These are phyloP conservation scores for Setophaga kirtlandii DNA, from an alignment of 2,113 vertebrate species.

Conservation along the genomic window DNA sequence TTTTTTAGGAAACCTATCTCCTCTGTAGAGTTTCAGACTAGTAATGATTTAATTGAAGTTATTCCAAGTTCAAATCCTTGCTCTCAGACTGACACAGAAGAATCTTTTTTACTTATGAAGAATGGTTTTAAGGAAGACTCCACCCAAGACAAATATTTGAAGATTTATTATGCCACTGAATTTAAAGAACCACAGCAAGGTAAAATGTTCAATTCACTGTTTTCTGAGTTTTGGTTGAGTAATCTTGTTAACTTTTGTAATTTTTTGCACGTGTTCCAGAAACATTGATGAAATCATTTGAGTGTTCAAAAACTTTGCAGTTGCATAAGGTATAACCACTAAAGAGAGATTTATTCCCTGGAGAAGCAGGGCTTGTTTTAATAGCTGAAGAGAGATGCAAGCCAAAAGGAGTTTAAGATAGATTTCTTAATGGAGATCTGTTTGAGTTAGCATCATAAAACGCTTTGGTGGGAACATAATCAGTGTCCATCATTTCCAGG, in stretches of 20 bases:
- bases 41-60: conserved; percentile 55
- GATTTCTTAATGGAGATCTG: background rate
- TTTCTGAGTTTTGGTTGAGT: background rate
- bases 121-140: background rate
- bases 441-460: background rate
- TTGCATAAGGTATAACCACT: background rate
- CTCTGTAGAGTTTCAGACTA: background rate
- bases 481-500: background rate
- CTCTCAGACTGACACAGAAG: conserved; percentile 63
- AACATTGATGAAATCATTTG: background rate
- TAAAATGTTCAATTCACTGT: conserved; percentile 15
- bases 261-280: background rate
- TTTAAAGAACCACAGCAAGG: conserved; percentile 55
- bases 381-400: background rate
- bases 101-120: background rate
- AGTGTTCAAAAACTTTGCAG: background rate
- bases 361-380: background rate
- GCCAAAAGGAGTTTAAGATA: background rate
- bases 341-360: background rate
- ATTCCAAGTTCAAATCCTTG: conserved; percentile 80
- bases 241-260: background rate
- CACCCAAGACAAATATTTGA: background rate
- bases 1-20: conserved; percentile 54
- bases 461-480: background rate
- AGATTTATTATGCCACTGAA: background rate